Conservation (phyloP, 2,888 invertebrate genomes). For the Cotesia congregata region DNA sequence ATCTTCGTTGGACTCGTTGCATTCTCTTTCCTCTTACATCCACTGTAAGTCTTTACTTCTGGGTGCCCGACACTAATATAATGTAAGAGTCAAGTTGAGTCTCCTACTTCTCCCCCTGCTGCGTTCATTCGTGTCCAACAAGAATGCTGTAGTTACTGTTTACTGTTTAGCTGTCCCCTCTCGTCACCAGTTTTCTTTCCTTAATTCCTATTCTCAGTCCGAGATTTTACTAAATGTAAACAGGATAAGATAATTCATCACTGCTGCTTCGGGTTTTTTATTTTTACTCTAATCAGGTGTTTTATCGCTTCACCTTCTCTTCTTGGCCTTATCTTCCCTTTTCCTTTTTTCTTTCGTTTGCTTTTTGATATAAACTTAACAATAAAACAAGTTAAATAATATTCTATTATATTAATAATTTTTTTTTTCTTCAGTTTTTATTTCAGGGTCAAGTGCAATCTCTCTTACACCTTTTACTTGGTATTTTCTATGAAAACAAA, state of each 20-base stretch:
- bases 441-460: not conserved
- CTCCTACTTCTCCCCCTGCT: slow-evolving; percentile 29
- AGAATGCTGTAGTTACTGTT: slow-evolving; percentile 32
- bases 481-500: not conserved
- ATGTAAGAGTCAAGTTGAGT: slow-evolving; percentile 6
- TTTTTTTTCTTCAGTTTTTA: not conserved
- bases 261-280: not conserved
- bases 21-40: slow-evolving; percentile 53
- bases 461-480: not conserved
- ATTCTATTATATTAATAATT: not conserved
- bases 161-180: slow-evolving; percentile 20
- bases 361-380: slow-evolving; percentile 10
- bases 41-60: slow-evolving; percentile 51
- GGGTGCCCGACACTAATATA: slow-evolving; percentile 45
- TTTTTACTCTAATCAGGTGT: slow-evolving; percentile 21
- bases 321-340: slow-evolving; percentile 30
- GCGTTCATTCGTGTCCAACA: slow-evolving; percentile 37
- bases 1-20: slow-evolving; percentile 61
- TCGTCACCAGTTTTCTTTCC: slow-evolving; percentile 29
- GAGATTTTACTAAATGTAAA: not conserved
- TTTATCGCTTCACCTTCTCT: slow-evolving; percentile 24
- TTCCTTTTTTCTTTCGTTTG: slow-evolving; percentile 20
- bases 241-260: slow-evolving; percentile 13
- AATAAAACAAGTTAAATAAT: not conserved
- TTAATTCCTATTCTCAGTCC: slow-evolving; percentile 22